Evolutionary conservation across 2,113 vertebrate genomes (phyloP).

Genomic region (Urocitellus parryii): DNA sequence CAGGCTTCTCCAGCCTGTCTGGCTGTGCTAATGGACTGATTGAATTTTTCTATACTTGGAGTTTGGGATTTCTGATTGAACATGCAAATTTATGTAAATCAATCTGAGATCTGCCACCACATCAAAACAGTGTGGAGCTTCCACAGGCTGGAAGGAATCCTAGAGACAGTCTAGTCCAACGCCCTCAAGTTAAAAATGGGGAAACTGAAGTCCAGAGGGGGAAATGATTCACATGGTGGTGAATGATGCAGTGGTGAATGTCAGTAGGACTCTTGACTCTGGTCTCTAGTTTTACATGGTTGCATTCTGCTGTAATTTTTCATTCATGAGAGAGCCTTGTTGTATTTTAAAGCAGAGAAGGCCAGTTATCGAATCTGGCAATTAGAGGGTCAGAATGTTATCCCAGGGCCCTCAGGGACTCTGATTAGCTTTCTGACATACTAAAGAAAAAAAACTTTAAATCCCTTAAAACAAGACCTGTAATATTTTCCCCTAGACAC

Average conservation of each 20-base stretch:
- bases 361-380: conserved; percentile 4
- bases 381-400: background rate
- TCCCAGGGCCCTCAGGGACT: background rate
- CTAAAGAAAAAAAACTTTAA: conserved; percentile 46
- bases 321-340: background rate
- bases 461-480: background rate
- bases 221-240: conserved; percentile 66
- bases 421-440: conserved; percentile 14
- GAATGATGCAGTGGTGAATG: conserved; percentile 5
- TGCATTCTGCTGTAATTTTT: conserved; percentile 29
- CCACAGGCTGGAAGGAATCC: conserved; percentile 68
- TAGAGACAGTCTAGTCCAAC: conserved; percentile 61
- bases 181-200: conserved; percentile 60
- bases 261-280: conserved; percentile 37
- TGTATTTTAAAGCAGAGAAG: conserved; percentile 15
- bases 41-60: conserved; percentile 80
- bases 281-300: background rate
- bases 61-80: conserved; percentile 74
- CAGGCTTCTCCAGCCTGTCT: conserved; percentile 56
- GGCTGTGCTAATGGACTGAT: conserved; percentile 70
- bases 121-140: conserved; percentile 73
- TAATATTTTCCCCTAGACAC: background rate
- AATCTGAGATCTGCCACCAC: conserved; percentile 66
- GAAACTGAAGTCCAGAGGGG: conserved; percentile 56
- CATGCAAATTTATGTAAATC: conserved; percentile 83